Evolutionary conservation across 2,113 vertebrate species (phyloP).

Genomic region (Clupea harengus): DNA sequence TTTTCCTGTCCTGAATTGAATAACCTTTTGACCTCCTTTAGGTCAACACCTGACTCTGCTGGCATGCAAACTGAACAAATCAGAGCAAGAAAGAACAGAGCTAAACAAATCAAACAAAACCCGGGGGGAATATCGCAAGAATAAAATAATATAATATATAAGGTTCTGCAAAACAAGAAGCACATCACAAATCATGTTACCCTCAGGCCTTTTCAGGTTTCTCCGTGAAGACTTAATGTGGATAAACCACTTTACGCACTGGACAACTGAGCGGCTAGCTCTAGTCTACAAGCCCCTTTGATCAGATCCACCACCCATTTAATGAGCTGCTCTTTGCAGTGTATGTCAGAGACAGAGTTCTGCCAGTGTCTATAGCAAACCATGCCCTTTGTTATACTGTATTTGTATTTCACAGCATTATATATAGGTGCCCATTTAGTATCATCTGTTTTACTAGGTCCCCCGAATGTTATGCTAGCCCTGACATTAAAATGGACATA

Average conservation of each 20-base stretch:
- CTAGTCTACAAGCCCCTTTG: background rate
- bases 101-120: background rate
- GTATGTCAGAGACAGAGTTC: background rate
- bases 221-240: background rate
- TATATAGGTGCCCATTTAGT: background rate
- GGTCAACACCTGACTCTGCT: background rate
- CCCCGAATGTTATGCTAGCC: slow-evolving; percentile 39
- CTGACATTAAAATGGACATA: slow-evolving; percentile 50
- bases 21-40: background rate
- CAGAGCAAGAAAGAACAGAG: background rate
- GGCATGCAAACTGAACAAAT: background rate
- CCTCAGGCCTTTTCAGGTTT: background rate
- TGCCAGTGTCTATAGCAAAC: background rate
- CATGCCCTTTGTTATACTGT: background rate
- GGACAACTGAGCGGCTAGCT: background rate
- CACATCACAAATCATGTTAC: background rate
- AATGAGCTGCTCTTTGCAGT: slow-evolving; percentile 7
- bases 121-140: background rate
- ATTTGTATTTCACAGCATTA: background rate
- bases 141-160: background rate
- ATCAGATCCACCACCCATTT: slow-evolving; percentile 8
- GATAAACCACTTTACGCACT: background rate
- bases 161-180: background rate
- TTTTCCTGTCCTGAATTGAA: background rate
- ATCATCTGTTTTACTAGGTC: slow-evolving; percentile 10